Evolutionary conservation across 2,797 vertebrate species (phyloP), one percentile per base, ranked within the genome.

Genomic region (Epinephelus coioides): DNA sequence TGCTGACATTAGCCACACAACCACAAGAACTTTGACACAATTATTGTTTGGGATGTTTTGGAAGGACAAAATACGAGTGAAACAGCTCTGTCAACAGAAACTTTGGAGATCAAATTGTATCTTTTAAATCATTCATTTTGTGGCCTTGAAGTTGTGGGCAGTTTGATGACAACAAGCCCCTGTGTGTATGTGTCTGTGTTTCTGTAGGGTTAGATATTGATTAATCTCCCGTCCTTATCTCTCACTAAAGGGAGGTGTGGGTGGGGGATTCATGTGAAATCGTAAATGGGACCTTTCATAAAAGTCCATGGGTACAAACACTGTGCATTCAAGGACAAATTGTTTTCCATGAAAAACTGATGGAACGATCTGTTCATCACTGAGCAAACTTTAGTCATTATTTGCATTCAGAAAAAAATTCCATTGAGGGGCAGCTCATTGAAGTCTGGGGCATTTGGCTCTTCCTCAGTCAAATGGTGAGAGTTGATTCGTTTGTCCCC

Each of bases 271-370:
- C 92, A 95, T 94, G 93, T 87, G 93, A 94, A 95, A 87, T 92
- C 63, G 86, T 95, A 95, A 96, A 96, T 95, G 91, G 94, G 88
- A 93, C 90, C 95, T 96, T 96, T 96, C 95, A 96, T 96, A 94
- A 92, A 93, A 93, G 92, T 92, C 90, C 93, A 94, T 89, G 93
- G 87, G 94, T 93, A 93, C 95, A 95, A 96, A 95, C 90, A 92
- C 92, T 91, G 92, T 88, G 83, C 88, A 94, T 95, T 94, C 96
- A 96, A 96, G 96, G 96, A 90, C 96, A 92, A 93, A 92, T 93
- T 94, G 94, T 96, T 96, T 96, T 96, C 95, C 95, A 94, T 94
- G 95, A 93, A 96, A 94, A 94, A 93, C 91, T 91, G 92, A 94
- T 91, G 88, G 86, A 95, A 83, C 91, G 79, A 92, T 93, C 82